phyloP scores from a whole-genome alignment of 2,113 vertebrate species.

The Carollia perspicillata region DNA sequence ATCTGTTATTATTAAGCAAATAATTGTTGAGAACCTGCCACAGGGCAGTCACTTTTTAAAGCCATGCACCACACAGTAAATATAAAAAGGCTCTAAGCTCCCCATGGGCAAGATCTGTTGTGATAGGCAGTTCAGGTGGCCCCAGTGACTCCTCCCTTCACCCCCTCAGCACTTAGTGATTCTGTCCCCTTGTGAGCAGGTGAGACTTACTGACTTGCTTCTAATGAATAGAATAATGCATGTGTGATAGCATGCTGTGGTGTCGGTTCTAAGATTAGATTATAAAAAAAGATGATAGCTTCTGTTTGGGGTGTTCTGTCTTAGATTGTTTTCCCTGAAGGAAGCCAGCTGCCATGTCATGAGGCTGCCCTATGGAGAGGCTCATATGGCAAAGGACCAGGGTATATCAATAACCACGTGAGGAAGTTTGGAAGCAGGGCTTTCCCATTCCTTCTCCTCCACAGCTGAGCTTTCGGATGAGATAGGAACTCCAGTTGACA shows the following conservation, averaged over 20 bases:
- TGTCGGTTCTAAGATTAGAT: background rate
- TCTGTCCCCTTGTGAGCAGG: background rate
- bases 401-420: background rate
- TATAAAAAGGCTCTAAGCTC: background rate
- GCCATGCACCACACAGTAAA: background rate
- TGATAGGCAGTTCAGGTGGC: background rate
- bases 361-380: background rate
- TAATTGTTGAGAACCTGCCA: background rate
- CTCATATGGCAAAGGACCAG: too few species aligned
- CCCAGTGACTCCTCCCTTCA: background rate
- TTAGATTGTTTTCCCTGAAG: background rate
- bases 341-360: background rate
- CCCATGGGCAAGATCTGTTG: background rate
- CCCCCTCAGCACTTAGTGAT: background rate
- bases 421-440: background rate
- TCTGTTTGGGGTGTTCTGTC: background rate
- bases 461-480: background rate
- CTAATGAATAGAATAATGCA: background rate
- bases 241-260: background rate
- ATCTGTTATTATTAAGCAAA: background rate
- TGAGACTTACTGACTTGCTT: background rate
- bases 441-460: background rate
- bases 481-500: background rate
- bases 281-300: background rate
- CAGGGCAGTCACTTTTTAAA: background rate